These are phyloP conservation scores for Suillia variegata DNA, from an alignment of 2,888 invertebrate species.

Conservation along the genomic window DNA sequence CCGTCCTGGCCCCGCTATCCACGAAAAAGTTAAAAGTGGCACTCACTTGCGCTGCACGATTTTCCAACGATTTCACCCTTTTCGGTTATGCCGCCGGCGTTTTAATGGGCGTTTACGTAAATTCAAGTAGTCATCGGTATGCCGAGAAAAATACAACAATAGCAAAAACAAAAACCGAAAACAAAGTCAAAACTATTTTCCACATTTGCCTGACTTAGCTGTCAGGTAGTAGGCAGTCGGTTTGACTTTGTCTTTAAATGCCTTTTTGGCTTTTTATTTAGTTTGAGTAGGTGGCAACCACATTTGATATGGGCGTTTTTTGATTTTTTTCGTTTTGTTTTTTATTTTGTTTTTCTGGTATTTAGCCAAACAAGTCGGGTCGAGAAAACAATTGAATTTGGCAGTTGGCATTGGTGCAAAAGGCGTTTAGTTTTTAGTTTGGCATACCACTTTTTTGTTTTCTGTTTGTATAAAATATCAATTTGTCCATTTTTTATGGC, in stretches of 20 bases:
- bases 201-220: no score
- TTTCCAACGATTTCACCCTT: background rate
- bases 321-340: no score
- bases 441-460: no score
- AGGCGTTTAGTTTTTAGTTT: background rate
- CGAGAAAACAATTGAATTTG: slow-evolving; percentile 37
- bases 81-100: background rate
- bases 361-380: slow-evolving; percentile 34
- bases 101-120: background rate
- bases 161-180: background rate
- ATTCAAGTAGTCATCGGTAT: background rate
- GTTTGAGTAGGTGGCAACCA: background rate
- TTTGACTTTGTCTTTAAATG: background rate
- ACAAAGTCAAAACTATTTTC: no score
- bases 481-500: no score
- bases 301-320: background rate
- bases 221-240: background rate
- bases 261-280: background rate
- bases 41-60: slow-evolving; percentile 25
- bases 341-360: slow-evolving; percentile 32
- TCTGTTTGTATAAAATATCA: background rate
- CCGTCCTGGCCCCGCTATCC: no score
- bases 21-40: slow-evolving; percentile 39
- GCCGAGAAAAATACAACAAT: no score
- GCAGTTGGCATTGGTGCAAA: slow-evolving; percentile 14